Evolutionary conservation across 2,113 vertebrate genomes (phyloP).

Genomic region (Ptilorrhoa leucosticta): DNA sequence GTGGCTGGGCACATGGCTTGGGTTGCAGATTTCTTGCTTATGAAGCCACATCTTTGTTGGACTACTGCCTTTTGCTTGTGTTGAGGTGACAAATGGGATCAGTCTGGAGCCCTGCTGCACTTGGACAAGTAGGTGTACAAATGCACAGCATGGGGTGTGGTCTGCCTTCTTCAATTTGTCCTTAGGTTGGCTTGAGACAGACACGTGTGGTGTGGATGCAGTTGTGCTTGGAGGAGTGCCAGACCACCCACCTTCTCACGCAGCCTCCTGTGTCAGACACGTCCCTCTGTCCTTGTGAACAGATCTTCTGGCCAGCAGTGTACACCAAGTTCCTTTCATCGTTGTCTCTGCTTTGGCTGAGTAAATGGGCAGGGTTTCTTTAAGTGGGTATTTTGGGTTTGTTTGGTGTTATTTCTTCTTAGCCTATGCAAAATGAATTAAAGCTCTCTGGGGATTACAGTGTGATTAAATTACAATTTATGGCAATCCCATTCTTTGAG

Average conservation of each 20-base stretch:
- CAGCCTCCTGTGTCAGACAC: background rate
- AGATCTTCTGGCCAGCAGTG: background rate
- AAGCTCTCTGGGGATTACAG: background rate
- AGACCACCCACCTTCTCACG: background rate
- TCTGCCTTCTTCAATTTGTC: background rate
- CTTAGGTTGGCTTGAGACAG: background rate
- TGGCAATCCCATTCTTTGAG: background rate
- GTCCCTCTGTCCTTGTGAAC: background rate
- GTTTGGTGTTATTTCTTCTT: background rate
- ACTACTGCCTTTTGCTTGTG: background rate
- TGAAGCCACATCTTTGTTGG: background rate
- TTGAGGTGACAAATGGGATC: background rate
- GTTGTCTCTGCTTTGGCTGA: background rate
- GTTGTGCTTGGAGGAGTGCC: background rate
- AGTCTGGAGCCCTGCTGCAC: background rate
- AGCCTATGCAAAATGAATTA: background rate
- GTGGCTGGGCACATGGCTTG: background rate
- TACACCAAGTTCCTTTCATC: background rate
- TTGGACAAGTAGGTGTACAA: background rate
- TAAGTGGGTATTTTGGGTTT: fast-evolving
- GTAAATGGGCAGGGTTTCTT: fast-evolving
- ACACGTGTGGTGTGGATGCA: background rate
- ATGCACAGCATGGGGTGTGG: background rate
- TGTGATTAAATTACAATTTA: background rate
- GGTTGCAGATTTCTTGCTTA: background rate